Base-by-base conservation (phyloP, 1,140 invertebrate species). In the Hestina assimilis region DNA sequence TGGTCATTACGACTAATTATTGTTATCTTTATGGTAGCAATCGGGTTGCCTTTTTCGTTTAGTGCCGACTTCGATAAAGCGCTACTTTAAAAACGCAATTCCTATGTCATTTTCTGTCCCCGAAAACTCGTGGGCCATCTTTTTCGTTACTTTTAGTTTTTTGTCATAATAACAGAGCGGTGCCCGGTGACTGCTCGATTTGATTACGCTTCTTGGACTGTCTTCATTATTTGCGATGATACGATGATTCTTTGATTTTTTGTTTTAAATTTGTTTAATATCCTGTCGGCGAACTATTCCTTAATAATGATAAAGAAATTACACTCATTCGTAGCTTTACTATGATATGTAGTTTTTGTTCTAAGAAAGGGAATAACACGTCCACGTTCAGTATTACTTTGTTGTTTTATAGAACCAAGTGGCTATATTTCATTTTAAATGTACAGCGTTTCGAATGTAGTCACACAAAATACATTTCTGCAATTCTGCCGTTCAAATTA, bases 21-120 rank as follows among this genome's bases (percentile, higher is more conserved):
- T 87, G 76, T 85, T 85, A 85, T 87, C 79, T 85, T 74, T 82
- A 79, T 84, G 65, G 80, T 84, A 85, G 80, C 80, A 75, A 82
- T 87, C 78, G 75, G 63, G 69, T 64, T 74, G 73, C 72, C 69
- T 69, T 71, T 69, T 81, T 78, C 75, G 56, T 69, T 83, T 79
- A 75, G 69, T 58, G 59, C 66, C 57, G 66, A 57, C 59, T 67
- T 63, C 64, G 69, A 79, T 79, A 82, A 76, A 69, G 64, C 59
- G 66, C 72, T 79, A 74, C 72, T 73, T 73, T 69, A 75, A 67
- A n/a, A 75, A 73, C 70, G 69, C 72, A 69, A 77, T 80, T 72
- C 68, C 71, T 73, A 75, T 75, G 69, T 83, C 69, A 75, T 75
- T 79, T 79, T 65, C 62, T 71, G 67, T 78, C 70, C 56, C 59